Conservation (phyloP, 2,113 vertebrate species). For the Anhinga rufa region DNA sequence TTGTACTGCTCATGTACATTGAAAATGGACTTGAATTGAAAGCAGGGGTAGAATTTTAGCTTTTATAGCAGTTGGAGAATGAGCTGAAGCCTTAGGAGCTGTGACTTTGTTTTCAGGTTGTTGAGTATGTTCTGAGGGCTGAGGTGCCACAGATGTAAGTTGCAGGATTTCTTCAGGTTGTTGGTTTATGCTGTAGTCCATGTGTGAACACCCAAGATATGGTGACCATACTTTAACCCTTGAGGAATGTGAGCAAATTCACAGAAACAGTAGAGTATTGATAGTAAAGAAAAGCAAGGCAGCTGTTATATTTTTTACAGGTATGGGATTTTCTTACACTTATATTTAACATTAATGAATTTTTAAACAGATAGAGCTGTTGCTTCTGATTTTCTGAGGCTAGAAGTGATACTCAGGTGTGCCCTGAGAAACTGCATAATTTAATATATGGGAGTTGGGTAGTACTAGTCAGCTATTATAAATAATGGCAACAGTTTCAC, state of each 20-base stretch:
- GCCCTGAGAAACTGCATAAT: neutral
- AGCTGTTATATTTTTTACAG: neutral
- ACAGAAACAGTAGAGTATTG: neutral
- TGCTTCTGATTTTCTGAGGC: neutral
- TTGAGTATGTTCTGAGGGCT: neutral
- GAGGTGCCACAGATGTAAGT: neutral
- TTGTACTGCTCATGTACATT: neutral
- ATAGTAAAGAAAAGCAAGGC: neutral
- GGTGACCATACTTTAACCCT: neutral
- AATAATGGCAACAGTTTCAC: neutral
- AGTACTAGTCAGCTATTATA: neutral
- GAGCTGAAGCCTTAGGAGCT: neutral
- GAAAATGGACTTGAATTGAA: neutral
- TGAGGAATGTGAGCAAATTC: neutral
- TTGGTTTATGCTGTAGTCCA: neutral
- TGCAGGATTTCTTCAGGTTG: neutral
- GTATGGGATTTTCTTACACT: neutral
- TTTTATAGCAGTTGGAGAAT: neutral
- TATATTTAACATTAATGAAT: neutral
- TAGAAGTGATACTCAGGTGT: neutral
- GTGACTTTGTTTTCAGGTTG: neutral
- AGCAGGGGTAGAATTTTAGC: neutral
- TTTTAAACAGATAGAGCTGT: neutral
- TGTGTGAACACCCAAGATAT: neutral
- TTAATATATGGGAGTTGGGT: neutral